Evolutionary conservation across 1,140 invertebrate species (phyloP).

Genomic region (Pseudomyrmex dendroicus): DNA sequence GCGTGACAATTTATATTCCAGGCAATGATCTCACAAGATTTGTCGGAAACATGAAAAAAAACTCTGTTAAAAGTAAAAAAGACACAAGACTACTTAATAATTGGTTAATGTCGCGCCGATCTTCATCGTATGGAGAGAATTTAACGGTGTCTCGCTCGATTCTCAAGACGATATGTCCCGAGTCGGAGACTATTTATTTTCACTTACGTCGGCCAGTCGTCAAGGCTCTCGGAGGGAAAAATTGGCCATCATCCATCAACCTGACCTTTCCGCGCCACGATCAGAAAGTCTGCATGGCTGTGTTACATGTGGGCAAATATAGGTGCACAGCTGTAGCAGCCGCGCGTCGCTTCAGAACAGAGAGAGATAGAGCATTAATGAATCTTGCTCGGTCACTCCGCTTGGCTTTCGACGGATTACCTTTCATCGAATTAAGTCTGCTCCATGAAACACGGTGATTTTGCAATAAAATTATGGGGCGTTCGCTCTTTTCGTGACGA

Average conservation of each 20-base stretch:
- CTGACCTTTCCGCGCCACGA: slow-evolving; percentile 42
- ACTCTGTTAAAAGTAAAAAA: not conserved
- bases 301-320: slow-evolving; percentile 30
- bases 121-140: slow-evolving; percentile 17
- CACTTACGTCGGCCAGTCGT: slow-evolving; percentile 57
- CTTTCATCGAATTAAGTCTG: slow-evolving; percentile 53
- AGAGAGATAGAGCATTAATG: slow-evolving; percentile 31
- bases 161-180: slow-evolving; percentile 37
- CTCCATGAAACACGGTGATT: slow-evolving; percentile 61
- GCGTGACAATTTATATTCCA: slow-evolving; percentile 31
- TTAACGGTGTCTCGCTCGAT: slow-evolving; percentile 33
- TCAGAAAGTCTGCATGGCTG: slow-evolving; percentile 26
- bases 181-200: slow-evolving; percentile 60
- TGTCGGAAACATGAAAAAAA: not conserved
- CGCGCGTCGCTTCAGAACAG: not conserved
- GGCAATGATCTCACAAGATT: not conserved
- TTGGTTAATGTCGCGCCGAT: slow-evolving; percentile 37
- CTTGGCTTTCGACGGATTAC: slow-evolving; percentile 56
- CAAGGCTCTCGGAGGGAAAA: slow-evolving; percentile 25
- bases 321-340: slow-evolving; percentile 10
- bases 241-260: slow-evolving; percentile 58
- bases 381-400: slow-evolving; percentile 53
- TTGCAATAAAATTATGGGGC: slow-evolving; percentile 51
- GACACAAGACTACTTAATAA: slow-evolving; percentile 27
- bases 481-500: not conserved